phyloP scores from a whole-genome alignment of 2,797 vertebrate species.

The Pipistrellus pygmaeus region DNA sequence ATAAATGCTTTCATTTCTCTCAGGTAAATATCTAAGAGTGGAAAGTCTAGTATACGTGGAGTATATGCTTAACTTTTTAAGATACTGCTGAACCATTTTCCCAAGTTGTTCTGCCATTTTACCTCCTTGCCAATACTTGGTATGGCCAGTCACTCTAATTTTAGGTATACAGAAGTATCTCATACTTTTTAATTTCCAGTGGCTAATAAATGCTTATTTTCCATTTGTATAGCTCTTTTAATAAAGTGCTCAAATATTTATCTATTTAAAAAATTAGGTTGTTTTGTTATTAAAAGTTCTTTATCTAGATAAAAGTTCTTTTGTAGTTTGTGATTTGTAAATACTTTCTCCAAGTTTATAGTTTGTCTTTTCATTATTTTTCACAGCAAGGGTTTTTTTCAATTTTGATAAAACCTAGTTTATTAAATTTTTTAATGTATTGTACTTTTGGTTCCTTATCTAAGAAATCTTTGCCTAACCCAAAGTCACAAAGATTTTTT shows the following conservation, averaged over 20 bases:
- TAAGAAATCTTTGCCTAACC: not conserved
- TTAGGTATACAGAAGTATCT: not conserved
- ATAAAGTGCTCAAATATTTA: slow-evolving; percentile 44
- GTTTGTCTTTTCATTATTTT: not conserved
- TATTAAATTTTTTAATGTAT: not conserved
- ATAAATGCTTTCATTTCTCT: slow-evolving; percentile 2
- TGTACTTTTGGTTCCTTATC: not conserved
- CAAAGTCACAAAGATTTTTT: not conserved
- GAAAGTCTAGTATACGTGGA: not conserved
- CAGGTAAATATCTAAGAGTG: not conserved
- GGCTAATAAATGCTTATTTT: not conserved
- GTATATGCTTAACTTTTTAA: not conserved
- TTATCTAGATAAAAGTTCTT: not conserved
- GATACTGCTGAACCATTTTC: not conserved
- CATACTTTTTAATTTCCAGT: slow-evolving; percentile 3
- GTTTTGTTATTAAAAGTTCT: not conserved
- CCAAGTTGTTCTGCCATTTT: slow-evolving; percentile 34
- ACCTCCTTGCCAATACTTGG: not conserved
- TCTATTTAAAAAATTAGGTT: not conserved
- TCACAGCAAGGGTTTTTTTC: not conserved
- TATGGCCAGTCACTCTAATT: not conserved
- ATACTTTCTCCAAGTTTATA: not conserved
- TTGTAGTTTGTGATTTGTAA: not conserved
- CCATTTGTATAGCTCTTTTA: not conserved
- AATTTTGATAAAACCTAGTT: not conserved